Conservation (phyloP, 2,888 invertebrate genomes). For the Himalopsyche tibetana region DNA sequence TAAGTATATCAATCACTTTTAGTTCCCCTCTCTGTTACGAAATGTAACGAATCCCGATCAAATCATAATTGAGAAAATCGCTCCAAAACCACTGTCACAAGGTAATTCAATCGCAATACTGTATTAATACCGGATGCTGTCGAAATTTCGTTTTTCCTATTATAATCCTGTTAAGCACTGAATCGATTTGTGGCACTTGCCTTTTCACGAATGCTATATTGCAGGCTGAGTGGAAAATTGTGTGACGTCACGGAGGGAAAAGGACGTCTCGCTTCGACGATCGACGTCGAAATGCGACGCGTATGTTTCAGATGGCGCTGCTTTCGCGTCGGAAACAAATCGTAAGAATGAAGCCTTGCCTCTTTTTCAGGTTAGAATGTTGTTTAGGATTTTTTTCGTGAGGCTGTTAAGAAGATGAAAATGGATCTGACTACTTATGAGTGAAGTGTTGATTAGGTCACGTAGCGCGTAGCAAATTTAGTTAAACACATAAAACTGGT, state of each 20-base stretch:
- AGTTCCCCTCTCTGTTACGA: conserved; percentile 12
- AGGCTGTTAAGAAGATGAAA: conserved; percentile 17
- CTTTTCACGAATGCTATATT: conserved; percentile 36
- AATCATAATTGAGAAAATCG: conserved; percentile 31
- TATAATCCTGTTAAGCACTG: conserved; percentile 38
- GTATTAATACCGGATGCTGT: conserved; percentile 40
- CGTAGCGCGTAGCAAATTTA: neutral
- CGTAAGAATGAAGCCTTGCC: neutral
- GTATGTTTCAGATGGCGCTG: conserved; percentile 34
- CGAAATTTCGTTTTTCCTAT: conserved; percentile 27
- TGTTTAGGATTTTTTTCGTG: conserved; percentile 16
- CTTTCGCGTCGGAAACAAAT: conserved; percentile 36
- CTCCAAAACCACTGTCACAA: conserved; percentile 34
- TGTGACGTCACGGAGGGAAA: conserved; percentile 9
- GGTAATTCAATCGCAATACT: neutral
- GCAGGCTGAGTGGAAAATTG: conserved; percentile 35
- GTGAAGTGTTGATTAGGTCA: conserved; percentile 29
- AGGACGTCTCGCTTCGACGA: conserved; percentile 36
- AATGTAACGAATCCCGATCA: conserved; percentile 36
- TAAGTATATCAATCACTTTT: conserved; percentile 40
- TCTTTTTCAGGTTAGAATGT: conserved; percentile 25
- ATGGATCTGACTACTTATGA: conserved; percentile 29
- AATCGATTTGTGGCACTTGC: conserved; percentile 43
- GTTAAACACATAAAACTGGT: neutral
- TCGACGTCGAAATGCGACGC: conserved; percentile 42